These are phyloP conservation scores for Dascyllus trimaculatus DNA, from an alignment of 2,113 vertebrate species.

Conservation along the genomic window DNA sequence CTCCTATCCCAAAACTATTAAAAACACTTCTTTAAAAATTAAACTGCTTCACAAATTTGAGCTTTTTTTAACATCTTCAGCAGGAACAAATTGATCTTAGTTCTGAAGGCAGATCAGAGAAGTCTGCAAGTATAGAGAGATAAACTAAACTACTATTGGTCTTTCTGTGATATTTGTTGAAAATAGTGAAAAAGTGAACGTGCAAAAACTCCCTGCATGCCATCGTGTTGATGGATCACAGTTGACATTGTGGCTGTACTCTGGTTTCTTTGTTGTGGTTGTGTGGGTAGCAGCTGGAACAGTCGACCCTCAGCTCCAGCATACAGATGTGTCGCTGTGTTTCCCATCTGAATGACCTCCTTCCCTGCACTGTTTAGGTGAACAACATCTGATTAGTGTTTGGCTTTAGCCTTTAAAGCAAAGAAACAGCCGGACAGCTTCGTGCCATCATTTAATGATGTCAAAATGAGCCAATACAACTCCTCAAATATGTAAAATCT, in stretches of 20 bases:
- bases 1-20: too few species aligned
- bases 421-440: slow-evolving; percentile 28
- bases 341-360: slow-evolving; percentile 23
- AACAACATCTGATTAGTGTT: background rate
- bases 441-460: slow-evolving; percentile 64
- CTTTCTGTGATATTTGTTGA: too few species aligned
- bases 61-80: too few species aligned
- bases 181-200: too few species aligned
- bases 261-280: background rate
- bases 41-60: too few species aligned
- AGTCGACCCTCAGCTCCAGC: slow-evolving; percentile 1
- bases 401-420: slow-evolving; percentile 22
- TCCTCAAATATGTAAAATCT: slow-evolving; percentile 27
- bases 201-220: too few species aligned
- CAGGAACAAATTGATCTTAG: too few species aligned
- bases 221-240: background rate
- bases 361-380: slow-evolving; percentile 13
- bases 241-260: background rate
- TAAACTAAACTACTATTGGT: too few species aligned
- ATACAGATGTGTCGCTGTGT: slow-evolving; percentile 27
- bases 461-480: slow-evolving; percentile 56
- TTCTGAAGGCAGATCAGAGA: too few species aligned
- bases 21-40: too few species aligned
- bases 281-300: slow-evolving; percentile 39
- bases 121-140: too few species aligned